Evolutionary conservation across 1,140 invertebrate species (phyloP), one percentile per base, ranked within the genome.

Genomic region (Bombus balteatus): DNA sequence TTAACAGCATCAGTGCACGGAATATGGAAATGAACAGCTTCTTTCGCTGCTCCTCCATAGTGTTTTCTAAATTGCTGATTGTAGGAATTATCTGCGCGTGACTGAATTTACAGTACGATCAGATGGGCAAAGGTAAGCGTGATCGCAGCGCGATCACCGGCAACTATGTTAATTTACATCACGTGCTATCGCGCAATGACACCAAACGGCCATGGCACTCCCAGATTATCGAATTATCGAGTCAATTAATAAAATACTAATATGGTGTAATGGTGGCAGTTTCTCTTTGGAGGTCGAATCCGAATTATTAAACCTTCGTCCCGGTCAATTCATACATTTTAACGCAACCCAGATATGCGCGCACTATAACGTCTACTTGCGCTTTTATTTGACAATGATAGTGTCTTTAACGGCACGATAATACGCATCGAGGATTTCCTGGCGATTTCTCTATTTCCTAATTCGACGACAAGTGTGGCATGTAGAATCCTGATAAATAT

Each of bases 11-110:
- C 43, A 0, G 9, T 57, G 53, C 70, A 62, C 41, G 73, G 15
- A 83, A 77, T 83, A 77, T 83, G 74, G 6, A 83, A 70, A 83
- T 71, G 65, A 25, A 41, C 43, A 70, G 10, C 9, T 57, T 66
- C 47, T 70, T 71, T 39, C 37, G 28, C 39, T 4, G 47, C 6
- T 13, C 2, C 25, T 62, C 43, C 22, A 18, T 47, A 57, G 39
- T 25, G 65, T 80, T 85, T 80, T 62, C 9, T 76, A 76, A 76
- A 86, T 47, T 75, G 39, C 70, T 71, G 47, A 37, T 59, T 59
- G 15, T 28, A 9, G 8, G 32, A 75, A 13, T 81, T 70, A 73
- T 59, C 47, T 59, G 73, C 37, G 39, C 65, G 32, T 72, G 80
- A 86, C 53, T 70, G 80, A 76, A 83, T 71, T 76, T 13, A 75